Conservation (phyloP, 64 coral and sea anemone genomes). For the Exaiptasia diaphana region DNA sequence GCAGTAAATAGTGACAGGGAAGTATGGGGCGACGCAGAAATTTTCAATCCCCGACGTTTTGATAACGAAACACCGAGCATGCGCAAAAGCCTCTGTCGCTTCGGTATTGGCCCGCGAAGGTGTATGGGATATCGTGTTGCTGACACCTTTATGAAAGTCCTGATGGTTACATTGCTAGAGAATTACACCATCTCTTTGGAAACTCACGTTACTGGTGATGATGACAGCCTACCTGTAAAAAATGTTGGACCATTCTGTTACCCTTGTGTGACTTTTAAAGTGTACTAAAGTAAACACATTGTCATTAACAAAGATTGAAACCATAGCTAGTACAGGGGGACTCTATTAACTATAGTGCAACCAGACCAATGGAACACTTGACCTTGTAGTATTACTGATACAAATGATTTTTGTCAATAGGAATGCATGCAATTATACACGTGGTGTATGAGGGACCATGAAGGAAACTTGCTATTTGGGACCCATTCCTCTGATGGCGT, state of each 20-base stretch:
- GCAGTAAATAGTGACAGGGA: conserved; percentile 45
- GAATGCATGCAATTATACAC: no score
- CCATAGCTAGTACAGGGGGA: no score
- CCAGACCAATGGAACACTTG: no score
- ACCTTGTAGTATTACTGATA: no score
- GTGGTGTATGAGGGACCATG: no score
- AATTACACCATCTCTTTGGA: conserved; percentile 10
- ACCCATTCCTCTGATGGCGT: no score
- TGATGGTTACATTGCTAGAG: conserved; percentile 3
- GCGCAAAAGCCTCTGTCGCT: conserved; percentile 62
- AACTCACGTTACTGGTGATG: conserved; percentile 36
- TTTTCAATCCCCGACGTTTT: conserved; percentile 59
- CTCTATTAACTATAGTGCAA: no score
- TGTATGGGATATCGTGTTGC: conserved; percentile 64
- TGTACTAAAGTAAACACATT: conserved; percentile 23
- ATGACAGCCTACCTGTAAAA: conserved; percentile 19
- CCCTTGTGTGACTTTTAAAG: conserved; percentile 49
- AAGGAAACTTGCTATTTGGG: no score
- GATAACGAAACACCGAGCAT: conserved; percentile 67
- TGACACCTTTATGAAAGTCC: conserved; percentile 56
- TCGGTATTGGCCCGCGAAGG: conserved; percentile 52
- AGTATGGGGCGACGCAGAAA: conserved; percentile 43
- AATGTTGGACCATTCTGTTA: conserved; percentile 62
- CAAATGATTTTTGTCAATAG: no score
- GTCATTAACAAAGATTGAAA: no score